Base-by-base conservation (phyloP, 2,888 invertebrate genomes). In the Limenitis arthemis region DNA sequence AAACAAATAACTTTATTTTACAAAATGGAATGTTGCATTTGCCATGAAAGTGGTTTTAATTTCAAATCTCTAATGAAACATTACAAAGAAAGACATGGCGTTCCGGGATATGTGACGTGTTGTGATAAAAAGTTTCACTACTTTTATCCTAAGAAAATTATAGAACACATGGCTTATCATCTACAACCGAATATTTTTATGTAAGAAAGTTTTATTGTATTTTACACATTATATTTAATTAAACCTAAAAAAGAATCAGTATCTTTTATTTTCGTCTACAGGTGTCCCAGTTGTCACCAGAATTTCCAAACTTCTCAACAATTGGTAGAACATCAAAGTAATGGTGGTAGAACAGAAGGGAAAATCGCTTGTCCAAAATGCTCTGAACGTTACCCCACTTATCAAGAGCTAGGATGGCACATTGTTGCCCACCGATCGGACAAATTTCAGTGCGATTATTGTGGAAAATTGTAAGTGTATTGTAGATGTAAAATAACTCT, bases 21-120 rank as follows among this genome's bases (percentile, higher is more conserved):
- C 61, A 81, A 82, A 66, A 86, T 86, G 86, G 85, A 86, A 67
- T 86, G 86, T 58, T 79, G 80, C 54, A 85, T 86, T 60, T 86
- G 86, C 57, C 85, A 84, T 64, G 78, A 79, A 53, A 72, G 68
- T 42, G 82, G 77, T 11, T 85, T 86, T 59, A 70, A 85, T 62
- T 86, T 81, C 57, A 76, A 80, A 52, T 79, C 84, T 5, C 68
- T 86, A 12, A 84, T 86, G 84, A 78, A 75, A 61, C 86, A 86
- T 63, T 86, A 86, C 63, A 86, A 83, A 62, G 85, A 86, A 3
- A 70, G 84, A 50, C 86, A 86, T 53, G 86, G 86, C 0, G 86
- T 86, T 6, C 86, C 86, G 0, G 86, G 86, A 41, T 86, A 86
- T 54, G 81, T 86, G 3, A 74, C 82, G 5, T 86, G 86, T 57